A percentile compares a stretch with the other conserved stretches of the same genome.
phyloP scores from a whole-genome alignment of 2,888 invertebrate species.

The Mesorhabditis spiculigera region DNA sequence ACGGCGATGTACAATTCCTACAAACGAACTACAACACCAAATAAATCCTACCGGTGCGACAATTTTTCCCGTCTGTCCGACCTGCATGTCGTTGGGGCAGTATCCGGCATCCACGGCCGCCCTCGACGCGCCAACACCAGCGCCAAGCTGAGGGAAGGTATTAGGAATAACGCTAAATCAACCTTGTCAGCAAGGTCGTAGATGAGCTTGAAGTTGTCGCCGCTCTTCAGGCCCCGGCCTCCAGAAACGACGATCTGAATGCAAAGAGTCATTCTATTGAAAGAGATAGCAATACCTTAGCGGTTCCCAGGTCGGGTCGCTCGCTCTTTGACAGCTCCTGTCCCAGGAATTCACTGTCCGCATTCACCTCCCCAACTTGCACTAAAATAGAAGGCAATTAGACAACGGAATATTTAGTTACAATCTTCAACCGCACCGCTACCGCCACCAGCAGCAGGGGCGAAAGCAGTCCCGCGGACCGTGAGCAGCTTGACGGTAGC shows the following conservation, averaged over 20 bases:
- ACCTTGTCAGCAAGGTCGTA: constrained; percentile 90
- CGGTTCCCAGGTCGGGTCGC: constrained; percentile 87
- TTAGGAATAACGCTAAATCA: not conserved
- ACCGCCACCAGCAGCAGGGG: constrained; percentile 76
- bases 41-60: constrained; percentile 81
- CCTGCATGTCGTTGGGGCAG: constrained; percentile 94
- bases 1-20: constrained; percentile 95
- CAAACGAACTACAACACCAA: constrained; percentile 26
- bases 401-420: constrained; percentile 22
- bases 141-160: constrained; percentile 69
- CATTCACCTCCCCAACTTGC: constrained; percentile 71
- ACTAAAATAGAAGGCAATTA: constrained; percentile 62
- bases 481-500: constrained; percentile 82
- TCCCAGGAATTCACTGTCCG: constrained; percentile 76
- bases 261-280: not conserved
- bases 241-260: constrained; percentile 62
- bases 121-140: constrained; percentile 91
- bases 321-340: constrained; percentile 92
- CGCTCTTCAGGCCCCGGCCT: constrained; percentile 94
- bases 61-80: constrained; percentile 98
- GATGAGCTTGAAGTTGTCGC: constrained; percentile 86
- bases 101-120: constrained; percentile 98
- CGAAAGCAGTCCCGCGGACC: constrained; percentile 86
- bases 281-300: constrained; percentile 66
- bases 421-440: constrained; percentile 71